Conservation (phyloP, 2,797 vertebrate genomes). For the Anguilla megastoma region DNA sequence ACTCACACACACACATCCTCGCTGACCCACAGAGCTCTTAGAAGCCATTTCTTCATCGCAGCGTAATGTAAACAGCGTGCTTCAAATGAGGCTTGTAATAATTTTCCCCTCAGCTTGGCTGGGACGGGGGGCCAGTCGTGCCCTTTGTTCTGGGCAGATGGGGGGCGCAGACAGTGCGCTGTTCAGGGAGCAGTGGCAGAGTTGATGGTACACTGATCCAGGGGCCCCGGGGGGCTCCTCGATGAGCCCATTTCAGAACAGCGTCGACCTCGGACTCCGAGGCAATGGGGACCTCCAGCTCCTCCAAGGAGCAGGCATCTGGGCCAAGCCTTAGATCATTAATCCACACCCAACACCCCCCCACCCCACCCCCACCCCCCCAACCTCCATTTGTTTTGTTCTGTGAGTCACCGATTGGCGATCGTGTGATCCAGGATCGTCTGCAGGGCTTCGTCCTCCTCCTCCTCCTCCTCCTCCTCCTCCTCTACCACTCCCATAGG, state of each 20-base stretch:
- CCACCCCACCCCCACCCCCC: background rate
- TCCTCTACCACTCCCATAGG: background rate
- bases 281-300: conserved; percentile 39
- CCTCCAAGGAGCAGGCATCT: conserved; percentile 49
- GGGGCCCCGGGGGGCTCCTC: conserved; percentile 50
- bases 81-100: conserved; percentile 65
- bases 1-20: conserved; percentile 31
- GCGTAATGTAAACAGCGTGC: conserved; percentile 68
- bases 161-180: conserved; percentile 57
- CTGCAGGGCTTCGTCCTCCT: conserved; percentile 18
- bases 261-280: conserved; percentile 39
- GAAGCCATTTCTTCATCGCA: conserved; percentile 63
- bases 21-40: conserved; percentile 33
- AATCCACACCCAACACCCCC: conserved; percentile 40
- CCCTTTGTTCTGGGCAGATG: conserved; percentile 65
- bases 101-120: conserved; percentile 41
- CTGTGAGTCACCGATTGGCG: conserved; percentile 54
- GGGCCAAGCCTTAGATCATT: conserved; percentile 60
- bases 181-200: conserved; percentile 43
- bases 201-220: conserved; percentile 55
- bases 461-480: conserved; percentile 38
- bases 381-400: conserved; percentile 31
- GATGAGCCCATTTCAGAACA: conserved; percentile 41
- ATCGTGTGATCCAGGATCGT: conserved; percentile 43
- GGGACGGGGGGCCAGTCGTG: conserved; percentile 24